Conservation (phyloP, 2,797 vertebrate species). For the Neosilurus hyrtlii region DNA sequence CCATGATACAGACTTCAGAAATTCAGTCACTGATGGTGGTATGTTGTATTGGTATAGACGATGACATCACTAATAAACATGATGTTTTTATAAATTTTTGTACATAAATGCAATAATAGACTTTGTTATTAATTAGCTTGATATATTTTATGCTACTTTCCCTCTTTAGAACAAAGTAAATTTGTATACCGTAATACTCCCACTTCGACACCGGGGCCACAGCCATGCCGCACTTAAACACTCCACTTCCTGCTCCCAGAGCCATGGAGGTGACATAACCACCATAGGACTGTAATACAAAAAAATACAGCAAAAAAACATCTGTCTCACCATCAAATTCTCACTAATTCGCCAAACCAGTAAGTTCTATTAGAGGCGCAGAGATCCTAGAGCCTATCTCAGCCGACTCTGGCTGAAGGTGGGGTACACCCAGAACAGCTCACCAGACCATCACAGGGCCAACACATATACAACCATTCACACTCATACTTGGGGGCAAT, state of each 20-base stretch:
- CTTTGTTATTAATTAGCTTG: not conserved
- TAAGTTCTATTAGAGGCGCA: too few relatives aligned
- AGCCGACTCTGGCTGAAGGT: too few relatives aligned
- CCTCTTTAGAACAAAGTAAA: not conserved
- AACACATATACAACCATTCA: too few relatives aligned
- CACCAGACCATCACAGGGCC: too few relatives aligned
- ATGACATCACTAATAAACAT: not conserved
- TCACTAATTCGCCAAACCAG: too few relatives aligned
- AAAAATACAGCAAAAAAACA: not conserved
- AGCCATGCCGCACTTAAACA: constrained; percentile 96
- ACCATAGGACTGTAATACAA: constrained; percentile 89
- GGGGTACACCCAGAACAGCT: too few relatives aligned
- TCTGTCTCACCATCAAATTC: not conserved
- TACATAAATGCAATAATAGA: not conserved
- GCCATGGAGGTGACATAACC: constrained; percentile 97
- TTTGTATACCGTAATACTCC: constrained; percentile 90
- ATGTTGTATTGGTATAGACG: not conserved
- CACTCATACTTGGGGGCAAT: too few relatives aligned
- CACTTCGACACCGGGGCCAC: constrained; percentile 95
- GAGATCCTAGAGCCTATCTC: too few relatives aligned
- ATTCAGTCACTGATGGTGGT: not conserved
- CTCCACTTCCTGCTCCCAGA: constrained; percentile 84
- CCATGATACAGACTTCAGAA: not conserved
- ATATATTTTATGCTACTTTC: too few relatives aligned
- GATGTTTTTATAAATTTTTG: not conserved